Evolutionary conservation across 2,113 vertebrate genomes (phyloP).

Genomic region (Aythya baeri): DNA sequence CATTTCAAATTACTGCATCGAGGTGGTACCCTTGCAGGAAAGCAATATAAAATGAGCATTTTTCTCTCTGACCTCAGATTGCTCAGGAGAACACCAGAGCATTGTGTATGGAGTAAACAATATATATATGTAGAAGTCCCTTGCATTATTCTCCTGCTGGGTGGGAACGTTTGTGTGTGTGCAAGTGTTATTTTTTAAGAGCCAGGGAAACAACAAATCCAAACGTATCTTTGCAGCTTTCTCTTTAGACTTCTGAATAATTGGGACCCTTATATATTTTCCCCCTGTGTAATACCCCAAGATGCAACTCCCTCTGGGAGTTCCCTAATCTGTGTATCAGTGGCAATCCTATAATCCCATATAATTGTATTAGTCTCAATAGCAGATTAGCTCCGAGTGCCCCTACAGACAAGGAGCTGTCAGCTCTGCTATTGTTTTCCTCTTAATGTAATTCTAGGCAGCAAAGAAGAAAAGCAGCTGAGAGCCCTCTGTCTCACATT

Average conservation of each 20-base stretch:
- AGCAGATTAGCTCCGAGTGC: slow-evolving; percentile 82
- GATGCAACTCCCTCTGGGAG: slow-evolving; percentile 27
- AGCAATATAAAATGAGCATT: not conserved
- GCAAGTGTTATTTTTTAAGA: not conserved
- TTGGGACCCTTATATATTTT: not conserved
- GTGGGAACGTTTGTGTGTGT: not conserved
- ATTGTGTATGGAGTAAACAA: not conserved
- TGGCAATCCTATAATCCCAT: slow-evolving; percentile 76
- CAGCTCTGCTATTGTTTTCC: slow-evolving; percentile 80
- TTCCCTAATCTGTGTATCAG: slow-evolving; percentile 73
- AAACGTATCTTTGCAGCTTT: not conserved
- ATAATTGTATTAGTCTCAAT: slow-evolving; percentile 84
- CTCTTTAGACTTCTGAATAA: slow-evolving; percentile 32
- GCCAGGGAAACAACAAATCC: not conserved
- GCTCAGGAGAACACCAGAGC: not conserved
- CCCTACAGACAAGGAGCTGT: slow-evolving; percentile 79
- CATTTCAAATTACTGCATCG: not conserved
- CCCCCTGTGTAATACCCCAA: slow-evolving; percentile 17
- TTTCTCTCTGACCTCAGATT: slow-evolving; percentile 3
- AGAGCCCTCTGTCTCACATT: slow-evolving; percentile 76
- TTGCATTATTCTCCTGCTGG: not conserved
- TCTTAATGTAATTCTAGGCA: slow-evolving; percentile 81
- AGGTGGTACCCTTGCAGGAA: not conserved
- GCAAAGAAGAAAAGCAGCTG: slow-evolving; percentile 76
- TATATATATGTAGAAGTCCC: not conserved